Base-by-base conservation (phyloP, 2,888 invertebrate genomes). In the Chymomyza fuscimana region DNA sequence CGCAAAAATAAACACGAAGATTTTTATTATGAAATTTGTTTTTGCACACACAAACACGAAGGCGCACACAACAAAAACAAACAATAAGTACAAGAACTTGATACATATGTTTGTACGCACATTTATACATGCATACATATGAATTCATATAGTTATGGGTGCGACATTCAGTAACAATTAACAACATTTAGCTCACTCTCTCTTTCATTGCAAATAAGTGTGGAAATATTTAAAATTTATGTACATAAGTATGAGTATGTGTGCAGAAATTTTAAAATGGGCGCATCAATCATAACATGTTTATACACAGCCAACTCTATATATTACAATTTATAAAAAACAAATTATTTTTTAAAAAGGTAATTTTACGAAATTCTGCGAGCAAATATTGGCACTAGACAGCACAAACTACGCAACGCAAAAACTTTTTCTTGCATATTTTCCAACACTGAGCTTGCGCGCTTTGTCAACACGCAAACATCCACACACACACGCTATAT, bases 371-470 rank as follows among this genome's bases (percentile, higher is more conserved):
- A 25, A 25, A 25, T 25, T 25, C 25, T 32, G 32, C 32, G 5
- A 7, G 40, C 40, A 46, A 46, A 46, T 6, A 12, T 46, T 46
- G 12, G 40, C 40, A 68, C 36, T 67, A 74, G 59, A 61, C 12
- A n/a, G 15, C n/a, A 62, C 10, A 66, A 78, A 79, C 72, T 79
- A 68, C 78, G 78, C 78, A 79, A 77, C 74, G 78, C 78, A 66
- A 71, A 73, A 62, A 73, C 67, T 77, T 80, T 74, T 68, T 68
- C 74, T 73, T 74, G 65, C 67, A 40, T n/a, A 64, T 67, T 81
- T 63, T 78, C 36, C 73, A 82, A 81, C 82, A 82, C 82, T 82
- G 60, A 16, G n/a, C n/a, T 54, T 54, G 15, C 19, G 5, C 54
- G 40, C 40, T 46, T 46, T 46, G 32, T 46, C 40, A 46, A 46